These are phyloP conservation scores for Priocnemis perturbator DNA, from an alignment of 2,888 invertebrate species.

Conservation along the genomic window DNA sequence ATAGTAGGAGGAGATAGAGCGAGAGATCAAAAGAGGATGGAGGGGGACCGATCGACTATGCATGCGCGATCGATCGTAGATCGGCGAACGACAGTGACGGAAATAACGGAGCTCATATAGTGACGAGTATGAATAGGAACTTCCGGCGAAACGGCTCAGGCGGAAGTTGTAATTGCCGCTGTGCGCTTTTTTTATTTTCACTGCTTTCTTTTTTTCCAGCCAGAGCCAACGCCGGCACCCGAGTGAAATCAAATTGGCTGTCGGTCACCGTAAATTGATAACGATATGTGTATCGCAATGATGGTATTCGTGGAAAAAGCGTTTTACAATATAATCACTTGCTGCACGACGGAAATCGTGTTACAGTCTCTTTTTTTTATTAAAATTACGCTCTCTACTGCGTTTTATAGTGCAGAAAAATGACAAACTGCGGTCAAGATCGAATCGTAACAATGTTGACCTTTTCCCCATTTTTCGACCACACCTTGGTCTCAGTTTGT, in stretches of 20 bases:
- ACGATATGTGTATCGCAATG: too few relatives aligned
- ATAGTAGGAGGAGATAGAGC: neutral
- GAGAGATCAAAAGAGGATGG: neutral
- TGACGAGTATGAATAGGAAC: slow-evolving; percentile 60
- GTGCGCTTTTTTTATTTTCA: slow-evolving; percentile 23
- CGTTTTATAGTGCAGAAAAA: too few relatives aligned
- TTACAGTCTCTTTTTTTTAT: too few relatives aligned
- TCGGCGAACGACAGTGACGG: slow-evolving; percentile 42
- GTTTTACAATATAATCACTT: too few relatives aligned
- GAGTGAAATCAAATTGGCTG: slow-evolving; percentile 42
- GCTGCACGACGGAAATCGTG: too few relatives aligned
- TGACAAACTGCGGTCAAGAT: too few relatives aligned
- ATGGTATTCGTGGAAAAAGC: too few relatives aligned
- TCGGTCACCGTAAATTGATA: neutral
- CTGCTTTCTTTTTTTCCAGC: neutral
- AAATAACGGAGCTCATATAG: slow-evolving; percentile 57
- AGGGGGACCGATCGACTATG: neutral
- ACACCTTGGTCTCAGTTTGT: too few relatives aligned
- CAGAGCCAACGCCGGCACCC: too few relatives aligned
- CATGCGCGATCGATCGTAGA: neutral
- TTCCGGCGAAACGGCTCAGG: slow-evolving; percentile 53
- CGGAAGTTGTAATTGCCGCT: slow-evolving; percentile 60
- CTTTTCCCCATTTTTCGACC: too few relatives aligned
- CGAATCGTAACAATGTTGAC: too few relatives aligned
- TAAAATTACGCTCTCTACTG: too few relatives aligned